Conservation (phyloP, 2,113 vertebrate species). For the Atlantisia rogersi region DNA sequence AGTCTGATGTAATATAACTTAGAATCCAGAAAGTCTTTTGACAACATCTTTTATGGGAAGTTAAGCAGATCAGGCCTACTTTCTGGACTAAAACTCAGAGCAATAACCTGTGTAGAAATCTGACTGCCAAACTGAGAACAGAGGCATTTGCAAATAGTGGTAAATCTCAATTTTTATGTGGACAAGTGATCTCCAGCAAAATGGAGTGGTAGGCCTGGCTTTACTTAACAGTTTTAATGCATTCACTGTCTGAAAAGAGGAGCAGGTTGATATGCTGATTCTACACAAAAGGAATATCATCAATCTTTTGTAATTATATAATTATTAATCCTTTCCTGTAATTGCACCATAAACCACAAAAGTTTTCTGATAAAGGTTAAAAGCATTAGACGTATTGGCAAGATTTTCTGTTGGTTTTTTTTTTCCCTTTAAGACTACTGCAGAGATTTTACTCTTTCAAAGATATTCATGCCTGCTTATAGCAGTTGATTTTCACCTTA, state of each 20-base stretch:
- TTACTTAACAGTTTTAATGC: conserved; percentile 17
- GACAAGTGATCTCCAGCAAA: not conserved
- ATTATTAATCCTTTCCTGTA: not conserved
- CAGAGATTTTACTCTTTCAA: not conserved
- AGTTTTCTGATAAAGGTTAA: not conserved
- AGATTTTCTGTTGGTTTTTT: not conserved
- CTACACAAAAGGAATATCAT: not conserved
- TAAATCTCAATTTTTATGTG: conserved; percentile 12
- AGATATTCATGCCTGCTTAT: not conserved
- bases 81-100: conserved; percentile 34
- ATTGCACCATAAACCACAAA: not conserved
- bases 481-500: not conserved
- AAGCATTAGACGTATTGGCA: not conserved
- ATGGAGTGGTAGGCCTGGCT: not conserved
- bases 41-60: conserved; percentile 55
- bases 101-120: conserved; percentile 6
- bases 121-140: conserved; percentile 20
- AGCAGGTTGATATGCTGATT: not conserved
- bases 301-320: not conserved
- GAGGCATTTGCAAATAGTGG: conserved; percentile 1
- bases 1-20: conserved; percentile 51
- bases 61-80: conserved; percentile 56
- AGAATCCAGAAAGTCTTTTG: conserved; percentile 50
- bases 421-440: not conserved
- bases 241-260: not conserved